Conservation (phyloP, 2,888 invertebrate species). For the Kuschelorhynchus macadamiae region DNA sequence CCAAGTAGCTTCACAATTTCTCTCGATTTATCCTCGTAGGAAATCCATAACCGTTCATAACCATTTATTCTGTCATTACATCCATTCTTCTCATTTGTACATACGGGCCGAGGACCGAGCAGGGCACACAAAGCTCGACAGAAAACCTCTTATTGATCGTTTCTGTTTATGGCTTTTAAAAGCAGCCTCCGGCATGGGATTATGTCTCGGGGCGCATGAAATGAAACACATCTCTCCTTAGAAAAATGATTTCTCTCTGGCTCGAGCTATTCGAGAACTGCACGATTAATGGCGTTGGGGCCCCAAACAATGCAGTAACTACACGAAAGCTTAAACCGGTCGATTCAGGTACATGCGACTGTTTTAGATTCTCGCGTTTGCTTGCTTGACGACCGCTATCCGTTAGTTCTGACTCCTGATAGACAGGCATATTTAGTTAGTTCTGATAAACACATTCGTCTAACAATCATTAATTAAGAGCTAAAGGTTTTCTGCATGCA, state of each 20-base stretch:
- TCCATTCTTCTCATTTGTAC: conserved; percentile 13
- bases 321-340: conserved; percentile 24
- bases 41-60: conserved; percentile 1
- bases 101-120: conserved; percentile 10
- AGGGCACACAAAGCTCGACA: conserved; percentile 26
- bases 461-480: too few species aligned
- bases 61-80: conserved; percentile 24
- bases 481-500: too few species aligned
- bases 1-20: too few species aligned
- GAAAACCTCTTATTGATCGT: conserved; percentile 45
- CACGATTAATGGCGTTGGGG: conserved; percentile 17
- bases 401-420: too few species aligned
- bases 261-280: conserved; percentile 4
- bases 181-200: conserved; percentile 43
- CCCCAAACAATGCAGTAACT: conserved; percentile 14
- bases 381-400: not conserved
- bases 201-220: conserved; percentile 37
- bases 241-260: conserved; percentile 23
- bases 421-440: too few species aligned
- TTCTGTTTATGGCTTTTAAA: conserved; percentile 48
- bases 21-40: conserved; percentile 7
- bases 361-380: not conserved
- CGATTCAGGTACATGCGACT: conserved; percentile 27
- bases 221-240: conserved; percentile 34
- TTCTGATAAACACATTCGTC: too few species aligned